Evolutionary conservation across 2,888 invertebrate species (phyloP), one percentile per base, ranked within the genome.

Genomic region (Amiota communis): DNA sequence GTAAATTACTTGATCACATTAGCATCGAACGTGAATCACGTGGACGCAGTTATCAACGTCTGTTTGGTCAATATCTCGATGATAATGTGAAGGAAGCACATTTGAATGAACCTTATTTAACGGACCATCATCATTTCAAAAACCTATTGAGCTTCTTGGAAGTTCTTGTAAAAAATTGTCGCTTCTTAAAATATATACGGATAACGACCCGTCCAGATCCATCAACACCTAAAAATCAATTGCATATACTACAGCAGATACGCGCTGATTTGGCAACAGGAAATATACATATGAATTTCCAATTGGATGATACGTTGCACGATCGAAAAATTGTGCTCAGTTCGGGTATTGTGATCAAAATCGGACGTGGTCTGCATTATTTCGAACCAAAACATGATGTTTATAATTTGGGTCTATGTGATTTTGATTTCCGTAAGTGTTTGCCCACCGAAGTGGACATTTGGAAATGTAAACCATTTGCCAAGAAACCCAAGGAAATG

Each of bases 261-360:
- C 88, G 86, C 20, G 87, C 86, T 57, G 94, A 94, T 87, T 90
- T 97, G 70, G 78, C 85, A 8, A 91, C 90, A 68, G 92, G 92
- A 78, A 91, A 91, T 59, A 91, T 96, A 6, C 88, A 90, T 9
- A 90, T 97, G 15, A 88, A 90, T 53, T 89, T 95, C 0, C 90
- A 92, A 67, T 95, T 92, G 89, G 95, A 95, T 0, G 91, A 93
- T 1, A 94, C 94, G 0, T 90, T 97, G 57, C 97, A 97, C 87
- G 97, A 97, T 87, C 91, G 97, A 80, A 95, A 97, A 90, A 95
- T 97, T 72, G 92, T 92, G 95, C 96, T 97, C 77, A 94, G 95
- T 89, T 96, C 94, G 77, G 97, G 97, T 0, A 97, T 96, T 95
- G 93, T 96, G 13, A 93, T 97, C 70, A 97, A 97, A 91, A 96